Base-by-base conservation (phyloP, 2,797 vertebrate genomes). In the Hydrocynus forskahlii region DNA sequence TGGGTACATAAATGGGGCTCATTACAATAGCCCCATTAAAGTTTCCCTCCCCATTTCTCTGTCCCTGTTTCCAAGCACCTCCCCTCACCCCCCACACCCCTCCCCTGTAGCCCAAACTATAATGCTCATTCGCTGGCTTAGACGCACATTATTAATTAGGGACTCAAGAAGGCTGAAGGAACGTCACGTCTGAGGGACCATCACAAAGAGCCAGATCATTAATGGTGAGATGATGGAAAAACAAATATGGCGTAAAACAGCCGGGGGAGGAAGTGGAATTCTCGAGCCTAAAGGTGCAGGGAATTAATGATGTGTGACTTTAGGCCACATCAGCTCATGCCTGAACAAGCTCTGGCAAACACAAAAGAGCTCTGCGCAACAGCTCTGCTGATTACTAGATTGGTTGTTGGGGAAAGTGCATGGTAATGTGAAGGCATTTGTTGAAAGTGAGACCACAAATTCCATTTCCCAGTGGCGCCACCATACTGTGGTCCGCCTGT, bases 201-300 rank as follows among this genome's bases (percentile, higher is more conserved):
- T 40, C 71, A 79, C 63, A 69, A 75, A 83, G 75, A 40, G 60
- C 52, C 60, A 43, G 62, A 67, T 79, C 76, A 54, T 79, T 78
- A 83, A 72, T 79, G 70, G 23, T 14, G 45, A 75, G 76, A 54
- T 54, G 38, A 75, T 79, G 71, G 63, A 75, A 79, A 78, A 62
- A 62, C 81, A 83, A 79, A 83, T 21, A 66, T 62, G 70, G 76
- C 16, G 23, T 69, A 66, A 79, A 79, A n/a, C 81, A 75, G 76
- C 64, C 16, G 76, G 71, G 54, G 72, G 66, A 43, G 57, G 17
- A 60, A 68, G 40, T 12, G 0, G 45, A 67, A 78, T 68, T 60
- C 23, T 25, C 38, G n/a, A 43, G 25, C 54, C 55, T 25, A 60
- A 62, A 76, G 63, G 60, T 67, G 76, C 35, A 67, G 19, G 19